phyloP scores from a whole-genome alignment of 2,797 vertebrate genomes.

The Trachops cirrhosus region DNA sequence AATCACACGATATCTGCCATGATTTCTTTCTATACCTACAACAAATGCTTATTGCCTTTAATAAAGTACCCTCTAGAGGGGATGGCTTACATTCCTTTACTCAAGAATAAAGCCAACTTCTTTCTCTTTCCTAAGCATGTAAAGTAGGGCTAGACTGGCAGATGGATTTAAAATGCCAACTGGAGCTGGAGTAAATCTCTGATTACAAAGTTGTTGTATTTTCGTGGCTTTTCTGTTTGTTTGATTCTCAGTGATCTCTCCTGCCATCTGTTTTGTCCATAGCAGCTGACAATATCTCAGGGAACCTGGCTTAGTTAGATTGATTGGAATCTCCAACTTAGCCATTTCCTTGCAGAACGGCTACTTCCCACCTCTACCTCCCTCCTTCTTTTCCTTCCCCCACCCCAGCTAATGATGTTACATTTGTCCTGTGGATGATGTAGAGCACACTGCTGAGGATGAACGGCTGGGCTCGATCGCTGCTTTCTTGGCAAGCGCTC shows the following conservation, averaged over 20 bases:
- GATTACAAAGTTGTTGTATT: constrained; percentile 33
- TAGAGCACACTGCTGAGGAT: constrained; percentile 84
- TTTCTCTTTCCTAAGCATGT: background rate
- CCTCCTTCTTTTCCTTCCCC: constrained; percentile 54
- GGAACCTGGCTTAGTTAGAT: constrained; percentile 86
- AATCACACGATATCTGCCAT: background rate
- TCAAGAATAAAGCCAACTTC: constrained; percentile 31
- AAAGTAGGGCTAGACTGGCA: background rate
- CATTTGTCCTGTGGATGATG: constrained; percentile 95
- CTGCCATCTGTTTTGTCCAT: constrained; percentile 84
- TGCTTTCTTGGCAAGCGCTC: constrained; percentile 93
- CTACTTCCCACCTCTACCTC: constrained; percentile 73
- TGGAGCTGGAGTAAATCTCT: constrained; percentile 52
- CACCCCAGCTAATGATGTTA: constrained; percentile 96
- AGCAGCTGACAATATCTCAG: constrained; percentile 84
- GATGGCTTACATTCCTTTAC: constrained; percentile 21
- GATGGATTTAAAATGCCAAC: constrained; percentile 49
- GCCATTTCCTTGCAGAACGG: constrained; percentile 92
- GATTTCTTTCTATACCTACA: constrained; percentile 37
- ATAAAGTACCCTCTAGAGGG: background rate
- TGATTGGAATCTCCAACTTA: constrained; percentile 91
- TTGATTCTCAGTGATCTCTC: constrained; percentile 68
- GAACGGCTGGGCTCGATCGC: constrained; percentile 88
- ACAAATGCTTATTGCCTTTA: constrained; percentile 29
- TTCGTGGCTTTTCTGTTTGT: background rate